Evolutionary conservation across 1,140 invertebrate species (phyloP).

Genomic region (Gerris buenoi): DNA sequence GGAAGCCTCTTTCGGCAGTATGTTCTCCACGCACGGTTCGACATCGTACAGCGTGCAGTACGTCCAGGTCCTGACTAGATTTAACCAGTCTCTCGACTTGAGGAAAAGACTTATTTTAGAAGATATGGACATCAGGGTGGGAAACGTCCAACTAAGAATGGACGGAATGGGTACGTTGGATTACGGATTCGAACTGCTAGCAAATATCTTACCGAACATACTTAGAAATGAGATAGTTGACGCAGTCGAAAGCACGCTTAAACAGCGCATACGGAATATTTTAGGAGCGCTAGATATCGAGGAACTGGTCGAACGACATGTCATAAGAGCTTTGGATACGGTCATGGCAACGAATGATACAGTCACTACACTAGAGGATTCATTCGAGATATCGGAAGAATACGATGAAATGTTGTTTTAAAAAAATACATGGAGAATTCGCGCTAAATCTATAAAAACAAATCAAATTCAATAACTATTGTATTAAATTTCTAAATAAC

Average conservation of each 20-base stretch:
- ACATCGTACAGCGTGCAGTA: slow-evolving; percentile 60
- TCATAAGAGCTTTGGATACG: too few species aligned
- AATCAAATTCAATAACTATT: too few species aligned
- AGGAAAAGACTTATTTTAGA: slow-evolving; percentile 52
- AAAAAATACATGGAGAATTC: too few species aligned
- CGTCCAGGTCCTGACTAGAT: slow-evolving; percentile 37
- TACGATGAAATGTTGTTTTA: too few species aligned
- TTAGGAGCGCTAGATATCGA: slow-evolving; percentile 56
- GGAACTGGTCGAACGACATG: slow-evolving; percentile 46
- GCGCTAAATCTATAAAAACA: too few species aligned
- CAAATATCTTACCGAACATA: slow-evolving; percentile 67
- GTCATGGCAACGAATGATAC: too few species aligned
- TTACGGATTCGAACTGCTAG: slow-evolving; percentile 55
- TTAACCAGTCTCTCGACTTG: slow-evolving; percentile 60
- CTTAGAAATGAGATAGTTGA: slow-evolving; percentile 70
- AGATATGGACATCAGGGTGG: slow-evolving; percentile 58
- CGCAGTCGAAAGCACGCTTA: slow-evolving; percentile 56
- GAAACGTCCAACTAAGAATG: slow-evolving; percentile 56
- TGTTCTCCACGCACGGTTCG: slow-evolving; percentile 50
- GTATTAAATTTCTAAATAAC: too few species aligned
- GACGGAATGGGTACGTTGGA: slow-evolving; percentile 68
- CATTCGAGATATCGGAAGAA: too few species aligned
- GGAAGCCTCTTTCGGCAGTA: slow-evolving; percentile 51
- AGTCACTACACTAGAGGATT: too few species aligned
- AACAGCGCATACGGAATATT: slow-evolving; percentile 46